Percentiles rank a stretch among this genome's conserved stretches.
phyloP scores from a whole-genome alignment of 2,888 invertebrate genomes.

The Melinopterus prodromus region DNA sequence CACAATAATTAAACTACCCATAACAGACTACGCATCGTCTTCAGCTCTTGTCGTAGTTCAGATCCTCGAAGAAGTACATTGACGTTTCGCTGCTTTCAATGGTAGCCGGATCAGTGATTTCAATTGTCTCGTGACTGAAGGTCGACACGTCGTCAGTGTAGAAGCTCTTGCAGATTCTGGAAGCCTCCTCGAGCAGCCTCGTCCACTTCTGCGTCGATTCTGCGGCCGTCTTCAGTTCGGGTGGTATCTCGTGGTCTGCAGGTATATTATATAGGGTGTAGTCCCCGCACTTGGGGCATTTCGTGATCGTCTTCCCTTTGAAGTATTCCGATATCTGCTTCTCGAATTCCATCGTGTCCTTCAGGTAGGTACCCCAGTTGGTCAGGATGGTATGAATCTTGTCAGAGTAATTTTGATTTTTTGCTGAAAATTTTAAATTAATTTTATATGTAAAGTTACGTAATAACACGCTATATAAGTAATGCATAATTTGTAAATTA shows the following conservation, averaged over 20 bases:
- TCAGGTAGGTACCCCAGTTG: slow-evolving; percentile 43
- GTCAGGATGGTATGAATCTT: slow-evolving; percentile 33
- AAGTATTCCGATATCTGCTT: slow-evolving; percentile 39
- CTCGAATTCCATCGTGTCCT: slow-evolving; percentile 39
- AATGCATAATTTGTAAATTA: too few species aligned
- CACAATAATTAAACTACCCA: not conserved
- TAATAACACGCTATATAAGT: too few species aligned
- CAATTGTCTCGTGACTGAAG: slow-evolving; percentile 37
- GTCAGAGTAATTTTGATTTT: slow-evolving; percentile 28
- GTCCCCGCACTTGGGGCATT: slow-evolving; percentile 41
- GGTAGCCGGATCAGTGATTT: slow-evolving; percentile 32
- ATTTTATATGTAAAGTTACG: too few species aligned
- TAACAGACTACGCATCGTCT: not conserved
- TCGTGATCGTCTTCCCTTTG: slow-evolving; percentile 40
- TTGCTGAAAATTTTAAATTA: slow-evolving; percentile 18
- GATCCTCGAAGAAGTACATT: slow-evolving; percentile 33
- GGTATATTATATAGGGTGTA: slow-evolving; percentile 40
- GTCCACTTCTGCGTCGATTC: slow-evolving; percentile 41
- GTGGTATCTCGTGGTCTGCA: slow-evolving; percentile 42
- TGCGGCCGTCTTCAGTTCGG: slow-evolving; percentile 39
- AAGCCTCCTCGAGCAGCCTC: slow-evolving; percentile 40
- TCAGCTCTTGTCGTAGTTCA: slow-evolving; percentile 11
- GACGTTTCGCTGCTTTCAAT: slow-evolving; percentile 31
- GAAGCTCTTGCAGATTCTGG: slow-evolving; percentile 39
- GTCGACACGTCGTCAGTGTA: slow-evolving; percentile 28